Base-by-base conservation (phyloP, 2,113 vertebrate species). In the Apaloderma vittatum region DNA sequence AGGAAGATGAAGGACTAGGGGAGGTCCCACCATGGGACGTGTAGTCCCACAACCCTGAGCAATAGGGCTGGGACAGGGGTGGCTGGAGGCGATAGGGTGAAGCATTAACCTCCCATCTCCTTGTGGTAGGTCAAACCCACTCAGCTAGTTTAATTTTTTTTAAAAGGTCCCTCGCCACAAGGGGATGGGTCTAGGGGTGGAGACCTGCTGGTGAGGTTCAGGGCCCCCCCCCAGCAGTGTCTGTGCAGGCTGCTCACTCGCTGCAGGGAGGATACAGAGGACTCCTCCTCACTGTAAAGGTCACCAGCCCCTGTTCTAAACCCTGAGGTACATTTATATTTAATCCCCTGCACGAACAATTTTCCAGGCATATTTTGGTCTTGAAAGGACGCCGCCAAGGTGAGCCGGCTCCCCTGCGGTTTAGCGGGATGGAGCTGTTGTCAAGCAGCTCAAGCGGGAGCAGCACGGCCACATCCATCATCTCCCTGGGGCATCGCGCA, bases 361-460 rank as follows among this genome's bases (percentile, higher is more conserved):
- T 92, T 93, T 77, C 86, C 88, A 61, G 92, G 81, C 88, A 14
- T 77, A 52, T 96, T 96, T 96, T 94, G 84, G 90, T 58, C 29
- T 70, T 67, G 75, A 45, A 95, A 97, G 96, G 95, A 93, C 86
- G n/a, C 58, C 0, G 76, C 78, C 95, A 94, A 95, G 95, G 94
- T 94, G 92, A 97, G 88, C 68, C 6, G 59, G 80, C 63, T 94
- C 88, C 81, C 93, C 91, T 54, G 90, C 4, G 86, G 93, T 34
- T 40, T 93, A 40, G 20, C 9, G 24, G 86, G 92, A 86, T 72
- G 55, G 83, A 91, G 90, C 93, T 91, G 91, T 27, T 79, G 79
- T 76, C 89, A 86, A 51, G 82, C 78, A 74, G 79, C 91, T 80
- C 13, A 6, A 77, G 72, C 51, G 71, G 24, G 57, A 96, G 80